These are phyloP conservation scores for Allygus modestus DNA, from an alignment of 2,888 invertebrate genomes.

Conservation along the genomic window DNA sequence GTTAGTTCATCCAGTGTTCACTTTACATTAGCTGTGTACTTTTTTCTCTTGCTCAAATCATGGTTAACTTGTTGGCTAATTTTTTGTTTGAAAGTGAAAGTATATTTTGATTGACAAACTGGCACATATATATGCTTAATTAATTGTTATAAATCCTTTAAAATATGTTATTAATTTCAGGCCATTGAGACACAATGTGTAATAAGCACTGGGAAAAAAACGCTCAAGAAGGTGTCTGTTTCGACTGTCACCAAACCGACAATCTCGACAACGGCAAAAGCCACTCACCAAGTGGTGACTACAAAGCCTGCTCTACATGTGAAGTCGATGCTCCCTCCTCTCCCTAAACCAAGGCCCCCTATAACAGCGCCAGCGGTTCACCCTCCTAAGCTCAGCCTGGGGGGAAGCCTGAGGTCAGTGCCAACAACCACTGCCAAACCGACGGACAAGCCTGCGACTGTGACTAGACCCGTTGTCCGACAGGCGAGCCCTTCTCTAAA, in stretches of 20 bases:
- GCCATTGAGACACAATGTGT: conserved; percentile 52
- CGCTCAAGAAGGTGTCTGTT: not conserved
- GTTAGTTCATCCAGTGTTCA: too few species aligned
- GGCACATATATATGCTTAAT: too few species aligned
- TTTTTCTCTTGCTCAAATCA: too few species aligned
- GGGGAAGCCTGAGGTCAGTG: not conserved
- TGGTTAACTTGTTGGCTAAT: too few species aligned
- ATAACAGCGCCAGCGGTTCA: not conserved
- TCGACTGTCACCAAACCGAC: conserved; percentile 50
- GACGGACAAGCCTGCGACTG: not conserved
- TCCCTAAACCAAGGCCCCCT: conserved; percentile 19
- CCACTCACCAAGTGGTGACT: not conserved
- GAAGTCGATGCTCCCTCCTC: conserved; percentile 37
- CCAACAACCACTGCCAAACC: not conserved
- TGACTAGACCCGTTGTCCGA: not conserved
- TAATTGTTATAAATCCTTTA: too few species aligned
- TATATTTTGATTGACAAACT: too few species aligned
- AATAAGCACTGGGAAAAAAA: conserved; percentile 20
- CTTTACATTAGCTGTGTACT: too few species aligned
- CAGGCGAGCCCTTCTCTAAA: not conserved
- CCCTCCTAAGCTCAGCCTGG: not conserved
- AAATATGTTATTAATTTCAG: conserved; percentile 1
- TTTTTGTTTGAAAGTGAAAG: too few species aligned
- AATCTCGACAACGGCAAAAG: conserved; percentile 23
- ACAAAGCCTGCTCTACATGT: not conserved